Evolutionary conservation across 2,113 vertebrate species (phyloP).

Genomic region (Uria aalge): DNA sequence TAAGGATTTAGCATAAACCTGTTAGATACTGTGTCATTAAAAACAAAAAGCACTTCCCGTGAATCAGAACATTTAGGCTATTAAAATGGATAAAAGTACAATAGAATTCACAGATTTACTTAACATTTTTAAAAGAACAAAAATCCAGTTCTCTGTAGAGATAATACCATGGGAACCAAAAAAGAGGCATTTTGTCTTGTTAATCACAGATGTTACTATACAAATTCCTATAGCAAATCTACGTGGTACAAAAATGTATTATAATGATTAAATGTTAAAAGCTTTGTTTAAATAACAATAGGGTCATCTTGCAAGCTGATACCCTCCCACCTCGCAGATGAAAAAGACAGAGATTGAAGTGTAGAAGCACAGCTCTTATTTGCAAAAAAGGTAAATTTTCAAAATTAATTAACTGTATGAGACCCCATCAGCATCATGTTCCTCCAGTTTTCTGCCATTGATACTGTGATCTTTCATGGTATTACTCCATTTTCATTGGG

Average conservation of each 20-base stretch:
- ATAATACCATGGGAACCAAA: conserved; percentile 31
- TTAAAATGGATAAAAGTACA: conserved; percentile 28
- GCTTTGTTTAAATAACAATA: neutral
- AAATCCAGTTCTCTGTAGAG: neutral
- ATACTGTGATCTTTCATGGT: neutral
- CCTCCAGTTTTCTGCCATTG: neutral
- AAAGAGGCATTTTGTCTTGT: conserved; percentile 3
- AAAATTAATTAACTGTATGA: neutral
- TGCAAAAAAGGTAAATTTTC: neutral
- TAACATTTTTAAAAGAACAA: conserved; percentile 41
- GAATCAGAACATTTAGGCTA: conserved; percentile 19
- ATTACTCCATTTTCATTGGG: neutral
- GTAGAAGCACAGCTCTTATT: neutral
- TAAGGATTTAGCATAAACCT: conserved; percentile 34
- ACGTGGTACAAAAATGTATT: neutral
- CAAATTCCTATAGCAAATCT: neutral
- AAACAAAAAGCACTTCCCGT: conserved; percentile 16
- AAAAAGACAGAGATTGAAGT: neutral
- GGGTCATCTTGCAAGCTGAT: neutral
- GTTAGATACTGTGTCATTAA: conserved; percentile 33
- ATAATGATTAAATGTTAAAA: neutral
- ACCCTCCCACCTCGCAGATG: neutral
- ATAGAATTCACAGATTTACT: conserved; percentile 21
- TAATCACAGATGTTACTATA: conserved; percentile 36
- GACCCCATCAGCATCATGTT: neutral